Conservation (phyloP, 2,797 vertebrate species). For the Anomalospiza imberbis region DNA sequence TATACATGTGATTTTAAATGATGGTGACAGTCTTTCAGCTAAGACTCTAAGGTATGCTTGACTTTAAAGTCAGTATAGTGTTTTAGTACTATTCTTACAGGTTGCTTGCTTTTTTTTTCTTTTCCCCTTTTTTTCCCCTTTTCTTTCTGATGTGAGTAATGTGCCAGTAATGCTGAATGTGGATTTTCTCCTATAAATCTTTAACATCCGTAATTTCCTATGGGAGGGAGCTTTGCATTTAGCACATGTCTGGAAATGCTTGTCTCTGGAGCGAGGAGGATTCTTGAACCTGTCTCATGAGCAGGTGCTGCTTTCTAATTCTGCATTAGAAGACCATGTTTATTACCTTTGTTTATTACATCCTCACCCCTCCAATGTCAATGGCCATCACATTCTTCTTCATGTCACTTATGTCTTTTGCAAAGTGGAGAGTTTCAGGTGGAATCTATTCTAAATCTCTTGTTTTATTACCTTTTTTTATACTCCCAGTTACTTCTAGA, state of each 20-base stretch:
- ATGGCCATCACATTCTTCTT: not conserved
- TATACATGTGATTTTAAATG: not conserved
- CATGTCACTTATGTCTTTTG: not conserved
- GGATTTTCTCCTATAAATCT: not conserved
- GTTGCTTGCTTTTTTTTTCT: not conserved
- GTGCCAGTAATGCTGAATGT: not conserved
- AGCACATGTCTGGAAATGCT: not conserved
- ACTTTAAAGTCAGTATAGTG: not conserved
- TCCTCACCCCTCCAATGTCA: not conserved
- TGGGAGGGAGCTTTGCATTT: not conserved
- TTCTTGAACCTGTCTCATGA: not conserved
- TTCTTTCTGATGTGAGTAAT: not conserved
- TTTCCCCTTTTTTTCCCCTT: rapidly evolving
- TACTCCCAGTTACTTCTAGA: not conserved
- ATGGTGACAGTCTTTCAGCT: not conserved
- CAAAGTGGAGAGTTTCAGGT: not conserved
- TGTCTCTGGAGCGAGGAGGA: not conserved
- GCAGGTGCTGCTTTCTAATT: not conserved
- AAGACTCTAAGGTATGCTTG: not conserved
- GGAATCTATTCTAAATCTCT: not conserved
- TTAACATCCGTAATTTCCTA: not conserved
- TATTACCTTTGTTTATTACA: not conserved
- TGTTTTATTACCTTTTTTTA: not conserved
- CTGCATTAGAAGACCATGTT: not conserved
- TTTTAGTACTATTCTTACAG: not conserved